Base-by-base conservation (phyloP, 2,888 invertebrate genomes). In the Xylota sylvarum region DNA sequence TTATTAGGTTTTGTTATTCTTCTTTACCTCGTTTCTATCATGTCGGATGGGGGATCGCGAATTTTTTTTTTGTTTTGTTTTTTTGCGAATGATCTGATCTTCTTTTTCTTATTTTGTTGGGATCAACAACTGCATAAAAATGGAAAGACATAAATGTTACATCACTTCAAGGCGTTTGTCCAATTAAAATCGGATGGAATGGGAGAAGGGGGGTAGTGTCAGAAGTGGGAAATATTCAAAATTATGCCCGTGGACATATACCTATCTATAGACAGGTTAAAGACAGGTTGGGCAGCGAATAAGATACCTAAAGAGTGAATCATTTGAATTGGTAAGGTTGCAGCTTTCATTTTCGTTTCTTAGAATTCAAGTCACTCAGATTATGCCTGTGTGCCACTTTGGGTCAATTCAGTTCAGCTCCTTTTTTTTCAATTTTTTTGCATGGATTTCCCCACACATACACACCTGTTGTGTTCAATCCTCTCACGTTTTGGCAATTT, bases 311-410 rank as follows among this genome's bases (percentile, higher is more conserved):
- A 30, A 10, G 12, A 46, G 35, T 65, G 46, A 56, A 19, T 17
- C 55, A 55, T 55, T 64, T n/a, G 17, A 62, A 30, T 6, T 48
- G 14, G 5, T 35, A 35, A 35, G 14, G 23, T 23, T 19, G 23
- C 23, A 50, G 80, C 65, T 73, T 73, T 80, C 73, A 58, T 73
- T 80, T 80, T 80, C 58, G 10, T 55, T 73, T 73, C 32, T 40
- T 9, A 56, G 50, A 72, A 65, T 37, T 4, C 50, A 30, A 14
- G 10, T 50, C 12, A 40, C 12, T 27, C 23, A 19, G 23, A 60
- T 40, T 32, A 5, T 32, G 19, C 65, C 17, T 67, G 67, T 67
- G 77, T 43, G 77, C 60, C 12, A 60, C 58, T 77, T 67, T 69
- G 35, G 67, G 23, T 48, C n/a, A 64, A 9, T 79, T 81, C 30